These are phyloP conservation scores for Melipona bicolor DNA, from an alignment of 2,888 invertebrate genomes.

Conservation along the genomic window DNA sequence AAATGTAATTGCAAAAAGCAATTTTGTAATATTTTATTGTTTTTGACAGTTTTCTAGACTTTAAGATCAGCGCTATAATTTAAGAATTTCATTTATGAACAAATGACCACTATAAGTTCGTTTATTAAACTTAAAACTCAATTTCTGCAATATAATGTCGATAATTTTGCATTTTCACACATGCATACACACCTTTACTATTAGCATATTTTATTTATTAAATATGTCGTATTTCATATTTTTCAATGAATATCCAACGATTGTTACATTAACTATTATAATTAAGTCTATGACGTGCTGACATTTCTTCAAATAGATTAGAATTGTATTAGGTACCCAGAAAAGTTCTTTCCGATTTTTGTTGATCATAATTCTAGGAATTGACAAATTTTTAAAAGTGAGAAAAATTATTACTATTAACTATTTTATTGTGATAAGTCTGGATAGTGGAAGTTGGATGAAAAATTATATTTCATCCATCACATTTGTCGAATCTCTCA, in stretches of 20 bases:
- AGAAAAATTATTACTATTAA: too few species aligned
- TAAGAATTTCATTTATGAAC: constrained; percentile 2
- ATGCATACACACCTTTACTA: constrained; percentile 21
- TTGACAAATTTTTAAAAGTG: too few species aligned
- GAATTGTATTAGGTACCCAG: background rate
- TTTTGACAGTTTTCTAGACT: background rate
- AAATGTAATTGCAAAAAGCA: background rate
- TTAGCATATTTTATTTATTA: constrained; percentile 58
- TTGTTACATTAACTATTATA: constrained; percentile 40
- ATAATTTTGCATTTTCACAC: constrained; percentile 43
- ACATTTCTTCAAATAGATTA: constrained; percentile 35
- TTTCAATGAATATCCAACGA: constrained; percentile 16
- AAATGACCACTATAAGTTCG: constrained; percentile 76
- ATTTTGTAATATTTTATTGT: constrained; percentile 5
- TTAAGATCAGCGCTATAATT: background rate
- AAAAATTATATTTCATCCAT: too few species aligned
- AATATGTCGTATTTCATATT: constrained; percentile 33
- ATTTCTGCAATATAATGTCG: constrained; percentile 44
- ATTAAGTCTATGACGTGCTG: constrained; percentile 28
- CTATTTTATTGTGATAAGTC: too few species aligned
- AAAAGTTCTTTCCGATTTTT: too few species aligned
- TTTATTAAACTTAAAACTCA: constrained; percentile 55
- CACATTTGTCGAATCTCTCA: too few species aligned
- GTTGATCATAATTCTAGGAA: too few species aligned
- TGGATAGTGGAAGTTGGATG: too few species aligned